These are phyloP conservation scores for Nycticebus coucang DNA, from an alignment of 2,113 vertebrate genomes.

Conservation along the genomic window DNA sequence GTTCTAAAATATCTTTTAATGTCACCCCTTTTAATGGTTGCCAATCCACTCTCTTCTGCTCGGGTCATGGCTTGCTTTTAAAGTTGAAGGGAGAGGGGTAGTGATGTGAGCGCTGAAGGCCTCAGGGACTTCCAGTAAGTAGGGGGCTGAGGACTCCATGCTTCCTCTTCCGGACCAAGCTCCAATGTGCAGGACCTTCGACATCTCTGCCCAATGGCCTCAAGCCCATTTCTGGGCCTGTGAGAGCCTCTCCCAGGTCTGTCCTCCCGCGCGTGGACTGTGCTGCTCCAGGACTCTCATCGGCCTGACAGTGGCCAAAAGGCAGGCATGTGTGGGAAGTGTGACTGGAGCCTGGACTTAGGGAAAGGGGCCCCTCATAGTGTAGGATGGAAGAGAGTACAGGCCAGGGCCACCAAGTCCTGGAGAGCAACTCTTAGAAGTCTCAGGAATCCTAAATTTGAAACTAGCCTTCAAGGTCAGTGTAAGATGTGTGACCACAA, in stretches of 20 bases:
- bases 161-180: background rate
- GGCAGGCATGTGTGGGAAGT: background rate
- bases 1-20: background rate
- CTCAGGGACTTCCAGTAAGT: background rate
- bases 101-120: background rate
- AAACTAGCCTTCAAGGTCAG: background rate
- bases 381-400: background rate
- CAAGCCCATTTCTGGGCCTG: background rate
- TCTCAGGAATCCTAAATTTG: background rate
- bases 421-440: background rate
- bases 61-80: background rate
- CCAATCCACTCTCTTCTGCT: background rate
- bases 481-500: background rate
- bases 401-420: background rate
- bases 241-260: background rate
- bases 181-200: background rate
- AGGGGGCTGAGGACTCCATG: background rate
- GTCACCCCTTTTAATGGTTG: background rate
- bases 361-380: background rate
- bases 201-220: background rate
- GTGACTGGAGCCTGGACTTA: background rate
- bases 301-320: background rate
- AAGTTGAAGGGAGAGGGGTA: background rate
- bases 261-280: no score
- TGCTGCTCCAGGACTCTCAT: fast-evolving